Evolutionary conservation across 1,140 invertebrate species (phyloP).

Genomic region (Atta cephalotes): DNA sequence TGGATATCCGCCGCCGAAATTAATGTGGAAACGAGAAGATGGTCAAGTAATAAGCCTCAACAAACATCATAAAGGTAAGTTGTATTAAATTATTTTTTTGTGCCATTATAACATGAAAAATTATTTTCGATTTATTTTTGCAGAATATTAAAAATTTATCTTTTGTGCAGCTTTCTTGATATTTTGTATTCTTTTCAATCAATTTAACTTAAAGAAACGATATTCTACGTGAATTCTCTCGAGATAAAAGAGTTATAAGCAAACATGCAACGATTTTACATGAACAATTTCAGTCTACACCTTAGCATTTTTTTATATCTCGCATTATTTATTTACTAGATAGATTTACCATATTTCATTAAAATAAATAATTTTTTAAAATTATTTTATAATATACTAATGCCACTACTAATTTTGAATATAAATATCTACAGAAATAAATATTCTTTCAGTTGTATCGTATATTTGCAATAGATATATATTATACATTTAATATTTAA

Average conservation of each 20-base stretch:
- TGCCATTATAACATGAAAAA: background rate
- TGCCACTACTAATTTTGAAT: too few relatives aligned
- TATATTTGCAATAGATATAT: too few relatives aligned
- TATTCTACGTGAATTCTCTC: background rate
- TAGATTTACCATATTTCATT: too few relatives aligned
- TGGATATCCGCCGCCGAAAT: slow-evolving; percentile 94
- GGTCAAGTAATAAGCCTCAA: slow-evolving; percentile 93
- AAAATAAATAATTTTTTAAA: too few relatives aligned
- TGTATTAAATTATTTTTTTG: background rate
- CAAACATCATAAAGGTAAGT: slow-evolving; percentile 92
- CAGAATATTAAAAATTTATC: slow-evolving; percentile 5
- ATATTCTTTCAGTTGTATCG: too few relatives aligned
- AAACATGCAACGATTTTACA: too few relatives aligned
- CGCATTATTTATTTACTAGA: too few relatives aligned
- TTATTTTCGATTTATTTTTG: background rate
- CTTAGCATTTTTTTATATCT: too few relatives aligned
- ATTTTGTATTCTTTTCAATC: background rate
- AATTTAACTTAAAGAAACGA: background rate
- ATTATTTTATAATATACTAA: too few relatives aligned
- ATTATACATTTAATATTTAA: too few relatives aligned
- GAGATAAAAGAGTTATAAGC: background rate
- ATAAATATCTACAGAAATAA: too few relatives aligned
- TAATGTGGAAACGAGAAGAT: slow-evolving; percentile 96
- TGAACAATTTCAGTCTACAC: too few relatives aligned
- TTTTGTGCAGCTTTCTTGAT: background rate